Conservation (phyloP, 2,113 vertebrate species). For the Actinemys pallida region DNA sequence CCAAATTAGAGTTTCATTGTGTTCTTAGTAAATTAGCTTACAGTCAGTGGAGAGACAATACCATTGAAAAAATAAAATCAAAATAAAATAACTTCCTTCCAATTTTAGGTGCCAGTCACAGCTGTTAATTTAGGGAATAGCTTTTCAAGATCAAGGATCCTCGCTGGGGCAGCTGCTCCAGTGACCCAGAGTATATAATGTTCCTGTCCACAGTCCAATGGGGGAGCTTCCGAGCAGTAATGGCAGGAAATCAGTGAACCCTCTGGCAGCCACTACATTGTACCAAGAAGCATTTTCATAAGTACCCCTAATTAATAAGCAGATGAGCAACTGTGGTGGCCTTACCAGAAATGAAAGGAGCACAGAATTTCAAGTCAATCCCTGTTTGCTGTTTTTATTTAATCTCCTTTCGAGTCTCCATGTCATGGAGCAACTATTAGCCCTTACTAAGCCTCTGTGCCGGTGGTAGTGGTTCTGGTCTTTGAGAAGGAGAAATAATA, state of each 20-base stretch:
- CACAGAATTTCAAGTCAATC: not conserved
- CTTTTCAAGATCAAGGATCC: not conserved
- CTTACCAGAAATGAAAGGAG: not conserved
- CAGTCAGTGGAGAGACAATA: not conserved
- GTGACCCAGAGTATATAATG: not conserved
- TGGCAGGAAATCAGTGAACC: not conserved
- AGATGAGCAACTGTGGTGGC: not conserved
- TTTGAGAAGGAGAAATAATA: slow-evolving; percentile 65
- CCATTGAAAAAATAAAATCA: not conserved
- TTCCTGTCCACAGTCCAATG: not conserved
- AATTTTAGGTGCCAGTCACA: not conserved
- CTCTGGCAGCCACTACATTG: not conserved
- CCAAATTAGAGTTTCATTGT: not conserved
- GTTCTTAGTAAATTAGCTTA: not conserved
- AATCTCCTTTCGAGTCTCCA: slow-evolving; percentile 27
- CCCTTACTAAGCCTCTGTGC: slow-evolving; percentile 13
- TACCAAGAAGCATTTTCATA: not conserved
- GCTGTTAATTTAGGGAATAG: not conserved
- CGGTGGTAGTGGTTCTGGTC: slow-evolving; percentile 46
- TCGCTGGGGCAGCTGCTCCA: not conserved
- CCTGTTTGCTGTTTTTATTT: slow-evolving; percentile 39
- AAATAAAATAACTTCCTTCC: not conserved
- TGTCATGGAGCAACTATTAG: slow-evolving; percentile 44
- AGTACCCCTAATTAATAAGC: not conserved
- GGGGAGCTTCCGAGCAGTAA: not conserved